Conservation (phyloP, 2,888 invertebrate genomes). For the Phyto melanocephala region DNA sequence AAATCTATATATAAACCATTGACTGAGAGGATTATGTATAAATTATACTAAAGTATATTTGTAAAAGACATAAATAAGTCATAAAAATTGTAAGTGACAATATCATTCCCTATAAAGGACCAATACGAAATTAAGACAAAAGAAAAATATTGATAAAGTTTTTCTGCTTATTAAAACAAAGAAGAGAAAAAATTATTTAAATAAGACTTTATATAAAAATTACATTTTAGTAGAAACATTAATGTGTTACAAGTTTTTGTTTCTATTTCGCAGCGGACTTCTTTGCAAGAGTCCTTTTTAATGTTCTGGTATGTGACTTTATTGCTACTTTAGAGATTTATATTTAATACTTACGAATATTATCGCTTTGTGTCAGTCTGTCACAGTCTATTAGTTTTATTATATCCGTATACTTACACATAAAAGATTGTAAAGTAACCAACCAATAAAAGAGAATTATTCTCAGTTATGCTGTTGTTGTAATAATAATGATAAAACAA, state of each 20-base stretch:
- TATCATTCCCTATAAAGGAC: background rate
- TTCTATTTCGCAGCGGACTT: constrained; percentile 3
- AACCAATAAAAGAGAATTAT: background rate
- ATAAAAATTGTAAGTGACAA: constrained; percentile 12
- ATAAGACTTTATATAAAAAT: background rate
- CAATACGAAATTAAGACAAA: background rate
- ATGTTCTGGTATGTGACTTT: constrained; percentile 48
- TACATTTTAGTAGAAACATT: background rate
- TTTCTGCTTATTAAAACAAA: background rate
- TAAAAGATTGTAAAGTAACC: background rate
- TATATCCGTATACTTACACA: constrained; percentile 26
- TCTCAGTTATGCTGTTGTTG: background rate
- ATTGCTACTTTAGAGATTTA: constrained; percentile 56
- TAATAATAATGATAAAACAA: background rate
- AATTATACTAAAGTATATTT: constrained; percentile 49
- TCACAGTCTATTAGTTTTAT: constrained; percentile 66
- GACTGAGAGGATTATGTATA: constrained; percentile 47
- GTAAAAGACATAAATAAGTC: constrained; percentile 45
- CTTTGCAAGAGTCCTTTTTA: background rate
- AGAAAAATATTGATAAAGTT: no score
- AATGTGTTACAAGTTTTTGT: background rate
- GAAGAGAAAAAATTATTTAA: background rate
- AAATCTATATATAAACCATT: constrained; percentile 32
- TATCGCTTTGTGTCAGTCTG: constrained; percentile 49
- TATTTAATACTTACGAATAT: constrained; percentile 35